Base-by-base conservation (phyloP, 2,113 vertebrate species). In the Pachycephala philippinensis region DNA sequence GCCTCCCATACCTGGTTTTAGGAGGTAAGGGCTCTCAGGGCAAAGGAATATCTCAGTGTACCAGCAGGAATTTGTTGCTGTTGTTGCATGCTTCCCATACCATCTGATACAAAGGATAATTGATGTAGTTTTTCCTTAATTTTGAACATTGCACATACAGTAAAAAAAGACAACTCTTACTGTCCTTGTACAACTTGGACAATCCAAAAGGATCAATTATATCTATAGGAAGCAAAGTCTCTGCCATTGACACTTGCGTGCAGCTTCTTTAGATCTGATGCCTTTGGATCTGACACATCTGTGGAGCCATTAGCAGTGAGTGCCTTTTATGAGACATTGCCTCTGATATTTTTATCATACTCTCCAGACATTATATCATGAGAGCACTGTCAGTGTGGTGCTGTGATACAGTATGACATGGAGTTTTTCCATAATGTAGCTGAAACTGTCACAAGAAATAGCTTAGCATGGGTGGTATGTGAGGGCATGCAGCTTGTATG, bases 401-500 rank as follows among this genome's bases (percentile, higher is more conserved):
- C 69, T 96, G 44, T 75, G 69, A 82, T 94, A 69, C 9, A 71
- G 18, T 35, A 60, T 70, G 66, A 82, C 77, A 71, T 3, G 3
- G 39, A 93, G 14, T 56, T 95, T 91, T 95, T 95, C 81, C 65
- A 42, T 84, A 72, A 59, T 5, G 5, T 78, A 84, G 75, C 75
- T 94, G 57, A 86, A 94, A 74, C 78, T 91, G 81, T 87, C 93
- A 94, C 47, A 92, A 94, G 75, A 96, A 94, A 89, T 86, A 90
- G 72, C 82, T 93, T 91, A 83, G 35, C 33, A 64, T 26, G 84
- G 64, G 69, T 93, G 81, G 78, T 77, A 95, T 52, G 89, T 88
- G 79, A 96, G 33, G 39, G 35, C 72, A 76, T 49, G 68, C 85
- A 96, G 93, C 84, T 84, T 94, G 56, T 65, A 45, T 52, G 68